phyloP scores from a whole-genome alignment of 2,888 invertebrate species.

The Acleris literana region DNA sequence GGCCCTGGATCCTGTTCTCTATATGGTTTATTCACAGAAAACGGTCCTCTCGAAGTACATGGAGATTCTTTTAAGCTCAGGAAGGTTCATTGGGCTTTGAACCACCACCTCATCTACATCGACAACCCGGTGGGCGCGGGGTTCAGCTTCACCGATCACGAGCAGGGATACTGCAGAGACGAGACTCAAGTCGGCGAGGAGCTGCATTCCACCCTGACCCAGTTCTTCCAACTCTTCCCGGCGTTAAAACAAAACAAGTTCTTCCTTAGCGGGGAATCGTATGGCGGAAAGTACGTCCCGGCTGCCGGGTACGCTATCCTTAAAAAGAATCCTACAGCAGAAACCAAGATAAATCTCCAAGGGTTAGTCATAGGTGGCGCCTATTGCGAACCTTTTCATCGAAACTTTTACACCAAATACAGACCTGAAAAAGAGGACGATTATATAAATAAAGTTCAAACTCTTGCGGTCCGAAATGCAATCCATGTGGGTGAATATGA shows the following conservation, averaged over 20 bases:
- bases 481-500: too few species aligned
- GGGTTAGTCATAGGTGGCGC: too few species aligned
- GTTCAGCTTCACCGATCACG: constrained; percentile 92
- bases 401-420: too few species aligned
- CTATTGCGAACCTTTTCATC: too few species aligned
- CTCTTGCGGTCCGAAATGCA: too few species aligned
- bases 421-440: too few species aligned
- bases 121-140: constrained; percentile 97
- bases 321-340: constrained; percentile 83
- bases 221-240: constrained; percentile 93
- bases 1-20: constrained; percentile 92
- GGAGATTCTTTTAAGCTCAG: constrained; percentile 79
- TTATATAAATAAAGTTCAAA: too few species aligned
- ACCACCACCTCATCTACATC: constrained; percentile 92
- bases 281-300: constrained; percentile 91
- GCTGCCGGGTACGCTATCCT: constrained; percentile 90
- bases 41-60: constrained; percentile 86
- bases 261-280: constrained; percentile 95
- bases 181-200: constrained; percentile 92
- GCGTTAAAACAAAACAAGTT: constrained; percentile 89
- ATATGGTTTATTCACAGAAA: constrained; percentile 91
- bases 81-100: constrained; percentile 90
- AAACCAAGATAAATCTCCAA: constrained; percentile 87
- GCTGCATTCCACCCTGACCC: constrained; percentile 88
- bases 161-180: constrained; percentile 90